Percentiles rank a stretch among this genome's conserved stretches.
These are phyloP conservation scores for Neelides folsomi DNA, from an alignment of 2,888 invertebrate species.

Conservation along the genomic window DNA sequence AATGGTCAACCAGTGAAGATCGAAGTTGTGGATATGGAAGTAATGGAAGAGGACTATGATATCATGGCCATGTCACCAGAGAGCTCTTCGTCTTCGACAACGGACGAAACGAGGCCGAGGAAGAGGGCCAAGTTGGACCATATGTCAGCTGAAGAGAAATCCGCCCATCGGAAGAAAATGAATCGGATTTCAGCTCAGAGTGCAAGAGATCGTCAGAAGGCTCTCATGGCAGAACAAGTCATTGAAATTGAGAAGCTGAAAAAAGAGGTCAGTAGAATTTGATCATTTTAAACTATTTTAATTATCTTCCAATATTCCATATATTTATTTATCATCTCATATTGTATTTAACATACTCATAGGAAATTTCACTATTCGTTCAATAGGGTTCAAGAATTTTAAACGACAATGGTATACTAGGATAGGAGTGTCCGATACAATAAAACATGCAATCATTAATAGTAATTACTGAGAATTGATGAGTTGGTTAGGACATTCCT, in stretches of 20 bases:
- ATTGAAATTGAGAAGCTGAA: conserved; percentile 18
- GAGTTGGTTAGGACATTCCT: too few species aligned
- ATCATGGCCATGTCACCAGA: conserved; percentile 18
- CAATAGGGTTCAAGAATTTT: too few species aligned
- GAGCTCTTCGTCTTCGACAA: background rate
- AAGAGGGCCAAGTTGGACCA: conserved; percentile 32
- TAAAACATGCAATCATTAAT: too few species aligned
- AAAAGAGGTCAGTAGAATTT: conserved; percentile 19
- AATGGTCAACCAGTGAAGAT: conserved; percentile 21
- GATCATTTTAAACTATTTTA: too few species aligned
- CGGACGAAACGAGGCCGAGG: conserved; percentile 14
- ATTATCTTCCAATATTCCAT: too few species aligned
- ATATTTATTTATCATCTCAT: too few species aligned
- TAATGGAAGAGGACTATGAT: conserved; percentile 16
- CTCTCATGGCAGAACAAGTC: conserved; percentile 27
- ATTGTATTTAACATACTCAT: too few species aligned
- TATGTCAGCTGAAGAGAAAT: conserved; percentile 27
- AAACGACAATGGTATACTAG: too few species aligned
- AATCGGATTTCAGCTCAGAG: conserved; percentile 33
- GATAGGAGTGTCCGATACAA: too few species aligned
- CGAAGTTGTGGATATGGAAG: conserved; percentile 20
- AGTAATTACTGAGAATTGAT: background rate
- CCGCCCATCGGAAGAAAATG: conserved; percentile 33
- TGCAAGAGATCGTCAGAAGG: conserved; percentile 31
- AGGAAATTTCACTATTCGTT: too few species aligned